Evolutionary conservation across 2,113 vertebrate genomes (phyloP), one percentile per base, ranked within the genome.

Genomic region (Chaenocephalus aceratus): DNA sequence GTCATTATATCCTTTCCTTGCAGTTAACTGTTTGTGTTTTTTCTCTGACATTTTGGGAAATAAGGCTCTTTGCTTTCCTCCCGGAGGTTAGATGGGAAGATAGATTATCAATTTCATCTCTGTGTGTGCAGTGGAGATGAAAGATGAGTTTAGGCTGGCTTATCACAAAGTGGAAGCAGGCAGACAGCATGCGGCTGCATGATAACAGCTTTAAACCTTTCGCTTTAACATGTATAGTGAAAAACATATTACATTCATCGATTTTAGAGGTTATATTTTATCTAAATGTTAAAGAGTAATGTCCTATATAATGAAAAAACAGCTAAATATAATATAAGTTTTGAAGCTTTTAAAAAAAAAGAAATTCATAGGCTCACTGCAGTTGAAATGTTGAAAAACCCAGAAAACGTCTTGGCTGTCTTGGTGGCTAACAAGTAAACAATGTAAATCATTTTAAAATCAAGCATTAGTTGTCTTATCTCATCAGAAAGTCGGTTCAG

Each of bases 31-130:
- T 84, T 74, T 75, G n/a, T n/a, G 68, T 15, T 52, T 46, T 80
- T 62, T 60, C 16, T 62, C 46, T 82, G 81, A 82, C 71, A 80
- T 79, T 82, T 77, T 10, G 16, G 74, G 80, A 78, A 85, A 73
- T 53, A 51, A 12, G 45, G 16, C 70, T 58, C 74, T 85, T 84
- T 72, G 60, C 56, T 79, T 84, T 85, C 72, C 21, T 67, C 46
- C 59, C 14, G 15, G 77, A 49, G 80, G 78, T 83, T 61, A 68
- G 87, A 83, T 76, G 75, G 80, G 61, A 62, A 58, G 74, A 89
- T 82, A 34, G 46, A 88, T 89, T 72, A 83, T 84, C 84, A 87
- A 64, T 80, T 86, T 80, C 65, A 87, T 86, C 75, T 75, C 51
- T 58, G 52, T 9, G 74, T 64, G 68, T 61, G 83, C 21, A 61